These are phyloP conservation scores for Euphonia xanthogaster DNA, from an alignment of 2,797 vertebrate species.

Conservation along the genomic window DNA sequence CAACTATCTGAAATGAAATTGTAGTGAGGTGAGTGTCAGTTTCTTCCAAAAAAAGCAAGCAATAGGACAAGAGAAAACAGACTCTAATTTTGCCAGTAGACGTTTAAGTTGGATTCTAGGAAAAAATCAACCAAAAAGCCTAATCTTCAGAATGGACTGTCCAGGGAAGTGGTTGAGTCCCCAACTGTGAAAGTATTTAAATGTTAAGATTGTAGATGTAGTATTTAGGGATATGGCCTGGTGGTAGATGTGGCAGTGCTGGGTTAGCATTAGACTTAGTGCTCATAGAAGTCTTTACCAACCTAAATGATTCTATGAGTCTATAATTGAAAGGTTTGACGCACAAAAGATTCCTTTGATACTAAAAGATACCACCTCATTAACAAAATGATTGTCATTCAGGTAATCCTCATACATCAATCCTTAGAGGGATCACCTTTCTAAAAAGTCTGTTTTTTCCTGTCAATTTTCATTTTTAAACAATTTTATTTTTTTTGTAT, in stretches of 20 bases:
- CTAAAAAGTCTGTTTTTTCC: neutral
- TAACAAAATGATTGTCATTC: neutral
- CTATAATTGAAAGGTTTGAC: neutral
- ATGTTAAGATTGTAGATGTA: neutral
- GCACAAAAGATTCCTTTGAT: neutral
- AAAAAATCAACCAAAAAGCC: neutral
- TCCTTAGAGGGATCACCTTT: neutral
- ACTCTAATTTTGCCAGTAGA: neutral
- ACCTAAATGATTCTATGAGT: neutral
- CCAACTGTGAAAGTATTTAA: accelerated
- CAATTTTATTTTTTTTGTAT: neutral
- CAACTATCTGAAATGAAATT: neutral
- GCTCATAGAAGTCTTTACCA: neutral
- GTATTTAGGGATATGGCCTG: neutral
- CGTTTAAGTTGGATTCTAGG: neutral
- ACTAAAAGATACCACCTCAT: neutral
- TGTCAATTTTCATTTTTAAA: neutral
- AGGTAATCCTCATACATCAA: neutral
- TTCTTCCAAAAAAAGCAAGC: neutral
- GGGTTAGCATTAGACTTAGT: neutral
- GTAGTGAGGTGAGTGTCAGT: accelerated
- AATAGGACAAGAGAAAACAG: neutral
- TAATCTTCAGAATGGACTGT: neutral
- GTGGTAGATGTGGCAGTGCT: neutral
- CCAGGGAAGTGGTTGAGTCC: neutral